A percentile compares a stretch with the other conserved stretches of the same genome.
phyloP scores from a whole-genome alignment of 2,797 vertebrate species.

The Lepilemur septentrionalis region DNA sequence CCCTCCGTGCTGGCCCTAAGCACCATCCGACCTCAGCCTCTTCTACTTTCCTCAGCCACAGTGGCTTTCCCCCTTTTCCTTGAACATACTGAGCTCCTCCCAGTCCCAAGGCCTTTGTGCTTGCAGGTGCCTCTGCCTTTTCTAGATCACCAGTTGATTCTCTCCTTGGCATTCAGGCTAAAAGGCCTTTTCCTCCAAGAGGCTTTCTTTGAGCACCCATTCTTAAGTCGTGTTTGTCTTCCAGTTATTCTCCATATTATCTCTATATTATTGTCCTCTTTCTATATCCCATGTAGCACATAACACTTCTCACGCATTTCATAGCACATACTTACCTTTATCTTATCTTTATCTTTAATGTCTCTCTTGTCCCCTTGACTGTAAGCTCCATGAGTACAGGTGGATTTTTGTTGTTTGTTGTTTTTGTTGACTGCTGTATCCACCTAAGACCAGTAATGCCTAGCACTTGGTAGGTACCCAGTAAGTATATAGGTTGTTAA shows the following conservation, averaged over 20 bases:
- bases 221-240: not conserved
- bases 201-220: not conserved
- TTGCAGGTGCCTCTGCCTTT: not conserved
- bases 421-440: not conserved
- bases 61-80: not conserved
- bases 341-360: not conserved
- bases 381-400: not conserved
- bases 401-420: not conserved
- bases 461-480: not conserved
- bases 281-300: no score
- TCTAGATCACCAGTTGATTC: not conserved
- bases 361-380: not conserved
- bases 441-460: not conserved
- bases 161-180: not conserved
- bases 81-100: not conserved
- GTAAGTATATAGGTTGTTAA: not conserved
- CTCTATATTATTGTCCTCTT: not conserved
- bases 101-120: not conserved
- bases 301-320: not conserved
- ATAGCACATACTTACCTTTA: not conserved
- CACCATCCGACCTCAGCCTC: not conserved
- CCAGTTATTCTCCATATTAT: not conserved
- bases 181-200: not conserved
- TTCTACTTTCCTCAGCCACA: not conserved
- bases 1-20: not conserved